Conservation (phyloP, 2,797 vertebrate species). For the Calcarius lapponicus region DNA sequence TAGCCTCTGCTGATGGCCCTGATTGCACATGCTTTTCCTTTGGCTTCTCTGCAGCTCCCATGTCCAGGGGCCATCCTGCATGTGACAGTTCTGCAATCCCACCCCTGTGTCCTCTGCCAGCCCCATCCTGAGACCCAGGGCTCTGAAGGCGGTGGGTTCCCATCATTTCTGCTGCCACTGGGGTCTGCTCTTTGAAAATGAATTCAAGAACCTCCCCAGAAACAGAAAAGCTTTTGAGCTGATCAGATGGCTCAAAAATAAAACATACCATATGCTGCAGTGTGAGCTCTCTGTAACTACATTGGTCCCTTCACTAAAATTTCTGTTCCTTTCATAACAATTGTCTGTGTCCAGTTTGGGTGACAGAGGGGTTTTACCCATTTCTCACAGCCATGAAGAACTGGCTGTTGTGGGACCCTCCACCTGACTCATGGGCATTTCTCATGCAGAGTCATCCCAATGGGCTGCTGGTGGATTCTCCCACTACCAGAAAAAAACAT, state of each 20-base stretch:
- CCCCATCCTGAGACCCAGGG: accelerated
- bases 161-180: accelerated
- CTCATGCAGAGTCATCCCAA: accelerated
- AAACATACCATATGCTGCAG: neutral
- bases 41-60: neutral
- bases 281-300: accelerated
- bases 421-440: neutral
- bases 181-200: neutral
- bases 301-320: neutral
- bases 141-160: neutral
- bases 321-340: neutral
- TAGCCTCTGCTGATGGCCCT: neutral
- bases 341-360: neutral
- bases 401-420: neutral
- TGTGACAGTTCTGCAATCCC: accelerated
- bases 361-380: neutral
- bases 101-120: accelerated
- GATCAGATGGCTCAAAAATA: neutral
- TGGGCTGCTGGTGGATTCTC: neutral
- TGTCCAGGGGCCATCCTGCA: accelerated
- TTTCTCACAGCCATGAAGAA: neutral
- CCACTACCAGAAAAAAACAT: accelerated
- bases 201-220: neutral
- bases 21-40: neutral
- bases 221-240: neutral